phyloP scores from a whole-genome alignment of 2,113 vertebrate genomes.

The Canis aureus region DNA sequence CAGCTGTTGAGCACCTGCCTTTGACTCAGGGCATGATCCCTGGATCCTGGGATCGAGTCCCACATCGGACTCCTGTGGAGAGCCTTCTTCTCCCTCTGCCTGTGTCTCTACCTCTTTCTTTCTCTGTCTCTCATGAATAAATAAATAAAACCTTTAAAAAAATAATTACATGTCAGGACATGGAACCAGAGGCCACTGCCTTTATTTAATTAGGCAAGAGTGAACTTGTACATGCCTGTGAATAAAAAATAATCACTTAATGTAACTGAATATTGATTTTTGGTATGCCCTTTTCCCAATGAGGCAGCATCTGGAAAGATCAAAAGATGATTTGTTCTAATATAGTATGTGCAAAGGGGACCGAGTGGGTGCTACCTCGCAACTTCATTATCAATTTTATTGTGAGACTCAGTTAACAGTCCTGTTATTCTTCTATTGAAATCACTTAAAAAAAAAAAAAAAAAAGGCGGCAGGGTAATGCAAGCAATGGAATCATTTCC shows the following conservation, averaged over 20 bases:
- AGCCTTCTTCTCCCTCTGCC: too few relatives aligned
- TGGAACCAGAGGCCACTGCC: neutral
- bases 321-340: slow-evolving; percentile 42
- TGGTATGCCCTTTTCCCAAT: neutral
- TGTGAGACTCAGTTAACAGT: slow-evolving; percentile 62
- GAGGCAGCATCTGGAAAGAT: slow-evolving; percentile 30
- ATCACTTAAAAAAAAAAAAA: neutral
- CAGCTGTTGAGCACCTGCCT: too few relatives aligned
- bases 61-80: too few relatives aligned
- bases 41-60: too few relatives aligned
- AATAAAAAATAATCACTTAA: slow-evolving; percentile 39
- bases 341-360: neutral
- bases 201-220: slow-evolving; percentile 65
- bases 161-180: slow-evolving; percentile 54
- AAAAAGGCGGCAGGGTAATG: neutral
- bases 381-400: slow-evolving; percentile 74
- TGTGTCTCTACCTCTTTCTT: too few relatives aligned
- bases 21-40: too few relatives aligned
- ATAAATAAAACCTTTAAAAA: neutral
- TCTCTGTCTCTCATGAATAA: too few relatives aligned
- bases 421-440: slow-evolving; percentile 66
- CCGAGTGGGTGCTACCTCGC: slow-evolving; percentile 2
- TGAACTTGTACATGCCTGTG: slow-evolving; percentile 19
- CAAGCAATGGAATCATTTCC: neutral
- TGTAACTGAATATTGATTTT: slow-evolving; percentile 55